Evolutionary conservation across 2,888 invertebrate genomes (phyloP).

Genomic region (Cyaniris semiargus): DNA sequence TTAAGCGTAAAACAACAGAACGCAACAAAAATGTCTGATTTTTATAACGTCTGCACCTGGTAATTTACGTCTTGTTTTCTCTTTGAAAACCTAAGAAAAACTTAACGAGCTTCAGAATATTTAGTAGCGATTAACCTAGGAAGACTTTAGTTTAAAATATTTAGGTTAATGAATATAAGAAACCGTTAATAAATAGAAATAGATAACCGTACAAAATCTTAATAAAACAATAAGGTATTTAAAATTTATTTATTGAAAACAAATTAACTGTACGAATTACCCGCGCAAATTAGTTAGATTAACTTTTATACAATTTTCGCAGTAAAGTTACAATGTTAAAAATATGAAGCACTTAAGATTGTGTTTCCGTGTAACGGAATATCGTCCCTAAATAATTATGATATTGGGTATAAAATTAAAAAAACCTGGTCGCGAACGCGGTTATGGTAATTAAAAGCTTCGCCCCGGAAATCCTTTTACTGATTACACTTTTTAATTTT

Average conservation of each 20-base stretch:
- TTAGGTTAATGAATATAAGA: background rate
- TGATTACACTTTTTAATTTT: slow-evolving; percentile 22
- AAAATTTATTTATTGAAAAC: background rate
- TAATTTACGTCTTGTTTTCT: background rate
- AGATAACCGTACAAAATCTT: background rate
- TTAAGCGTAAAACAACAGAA: background rate
- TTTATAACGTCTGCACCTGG: background rate
- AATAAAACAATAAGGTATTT: background rate
- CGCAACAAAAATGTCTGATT: background rate
- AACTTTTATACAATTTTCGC: slow-evolving; percentile 18
- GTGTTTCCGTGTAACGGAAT: background rate
- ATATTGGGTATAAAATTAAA: slow-evolving; percentile 17
- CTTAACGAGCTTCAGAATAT: background rate
- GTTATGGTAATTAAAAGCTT: slow-evolving; percentile 24
- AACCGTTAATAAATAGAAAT: background rate
- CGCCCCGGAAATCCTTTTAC: slow-evolving; percentile 13
- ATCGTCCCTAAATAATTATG: slow-evolving; percentile 5
- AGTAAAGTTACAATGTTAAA: background rate
- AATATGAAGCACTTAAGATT: slow-evolving; percentile 5
- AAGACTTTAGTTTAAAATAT: background rate
- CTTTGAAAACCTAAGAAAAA: background rate
- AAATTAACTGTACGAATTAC: background rate
- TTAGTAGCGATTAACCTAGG: background rate
- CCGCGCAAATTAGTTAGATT: background rate
- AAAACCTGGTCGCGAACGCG: background rate